Evolutionary conservation across 2,797 vertebrate genomes (phyloP).

Genomic region (Tokudaia muenninki): DNA sequence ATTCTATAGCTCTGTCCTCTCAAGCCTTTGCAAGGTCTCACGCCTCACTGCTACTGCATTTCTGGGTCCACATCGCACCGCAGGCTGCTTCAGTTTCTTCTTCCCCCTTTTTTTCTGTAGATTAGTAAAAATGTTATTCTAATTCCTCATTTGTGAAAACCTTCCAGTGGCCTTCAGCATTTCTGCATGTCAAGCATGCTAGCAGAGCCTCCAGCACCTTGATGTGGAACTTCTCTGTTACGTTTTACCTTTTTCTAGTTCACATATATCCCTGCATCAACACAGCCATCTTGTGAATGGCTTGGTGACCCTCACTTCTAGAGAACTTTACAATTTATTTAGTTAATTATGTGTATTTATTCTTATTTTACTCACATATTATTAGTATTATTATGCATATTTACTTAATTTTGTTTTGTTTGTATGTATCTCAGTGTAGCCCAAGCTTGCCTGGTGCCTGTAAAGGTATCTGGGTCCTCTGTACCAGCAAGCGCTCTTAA

Average conservation of each 20-base stretch:
- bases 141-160: constrained; percentile 40
- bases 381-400: background rate
- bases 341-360: background rate
- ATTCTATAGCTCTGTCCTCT: background rate
- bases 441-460: background rate
- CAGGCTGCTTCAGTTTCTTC: background rate
- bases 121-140: background rate
- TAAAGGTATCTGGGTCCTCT: background rate
- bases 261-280: background rate
- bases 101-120: constrained; percentile 4
- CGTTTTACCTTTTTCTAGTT: background rate
- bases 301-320: background rate
- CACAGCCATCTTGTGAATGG: background rate
- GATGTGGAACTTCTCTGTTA: background rate
- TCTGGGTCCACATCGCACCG: background rate
- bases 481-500: background rate
- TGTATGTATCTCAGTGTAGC: background rate
- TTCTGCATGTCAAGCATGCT: background rate
- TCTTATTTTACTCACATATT: background rate
- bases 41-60: background rate
- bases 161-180: background rate
- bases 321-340: background rate
- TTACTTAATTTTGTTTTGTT: background rate
- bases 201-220: background rate
- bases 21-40: background rate